A percentile compares a stretch with the other conserved stretches of the same genome.
Conservation (phyloP, 2,888 invertebrate genomes). For the Tryphoninae sp. region DNA sequence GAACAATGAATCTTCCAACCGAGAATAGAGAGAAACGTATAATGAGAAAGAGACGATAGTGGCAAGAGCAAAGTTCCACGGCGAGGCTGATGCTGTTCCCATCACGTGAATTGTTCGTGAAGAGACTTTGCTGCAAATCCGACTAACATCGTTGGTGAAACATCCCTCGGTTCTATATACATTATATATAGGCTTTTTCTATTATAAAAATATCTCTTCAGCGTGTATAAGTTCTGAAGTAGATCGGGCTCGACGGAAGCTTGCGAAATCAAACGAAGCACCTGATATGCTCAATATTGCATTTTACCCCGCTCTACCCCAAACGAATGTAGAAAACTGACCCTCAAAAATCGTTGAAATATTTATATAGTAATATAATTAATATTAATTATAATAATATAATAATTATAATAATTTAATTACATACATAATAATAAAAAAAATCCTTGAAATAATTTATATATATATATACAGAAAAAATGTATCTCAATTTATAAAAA, state of each 20-base stretch:
- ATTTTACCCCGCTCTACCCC: no score
- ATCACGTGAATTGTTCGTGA: conserved; percentile 38
- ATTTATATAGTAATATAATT: no score
- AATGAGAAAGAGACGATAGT: conserved; percentile 25
- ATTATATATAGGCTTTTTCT: not conserved
- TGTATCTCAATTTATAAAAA: no score
- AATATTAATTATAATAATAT: no score
- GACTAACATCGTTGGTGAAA: conserved; percentile 9
- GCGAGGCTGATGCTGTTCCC: conserved; percentile 32
- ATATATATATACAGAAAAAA: not conserved
- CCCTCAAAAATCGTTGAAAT: no score
- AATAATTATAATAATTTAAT: no score
- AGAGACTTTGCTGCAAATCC: conserved; percentile 29
- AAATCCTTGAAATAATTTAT: not conserved
- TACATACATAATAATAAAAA: no score
- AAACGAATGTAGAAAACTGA: no score
- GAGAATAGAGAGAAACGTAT: conserved; percentile 1
- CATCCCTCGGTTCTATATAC: not conserved
- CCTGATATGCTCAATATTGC: no score
- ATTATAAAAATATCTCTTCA: not conserved
- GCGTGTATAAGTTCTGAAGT: no score
- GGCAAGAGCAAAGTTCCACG: conserved; percentile 8
- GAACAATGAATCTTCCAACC: conserved; percentile 62
- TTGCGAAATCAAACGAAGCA: no score
- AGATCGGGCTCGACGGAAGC: no score